Evolutionary conservation across 2,888 invertebrate species (phyloP), one percentile per base, ranked within the genome.

Genomic region (Fabriciana adippe): DNA sequence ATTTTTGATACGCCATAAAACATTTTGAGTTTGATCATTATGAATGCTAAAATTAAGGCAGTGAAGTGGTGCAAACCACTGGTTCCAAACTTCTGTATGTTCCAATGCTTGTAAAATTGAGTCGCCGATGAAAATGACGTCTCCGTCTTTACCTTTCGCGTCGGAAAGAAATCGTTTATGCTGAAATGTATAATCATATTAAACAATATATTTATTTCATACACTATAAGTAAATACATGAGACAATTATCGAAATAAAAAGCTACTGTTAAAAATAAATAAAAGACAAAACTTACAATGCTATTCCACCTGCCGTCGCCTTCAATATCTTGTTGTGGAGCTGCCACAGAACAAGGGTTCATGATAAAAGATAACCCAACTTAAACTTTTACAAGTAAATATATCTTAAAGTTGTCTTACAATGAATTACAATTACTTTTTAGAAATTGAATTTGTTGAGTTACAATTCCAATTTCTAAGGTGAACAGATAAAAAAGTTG

Each of bases 11-110:
- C 98, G 94, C 98, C 98, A 98, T 51, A 98, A 90, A 15, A 98
- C 95, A 93, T 98, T 95, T 85, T 98, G 96, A 50, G 97, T 97
- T 83, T 95, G 94, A 88, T 98, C 98, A 73, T 95, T 96, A 76
- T 97, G 96, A 80, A 98, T 97, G 77, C 98, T 97, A 90, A 97
- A 97, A 88, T 98, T 98, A 76, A 98, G 94, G 83, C 97, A 96
- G 87, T 98, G 98, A 83, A 98, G 93, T 1, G 98, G 98, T 67
- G 96, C 97, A 94, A 98, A 98, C 92, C 96, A 95, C 79, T 96
- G 96, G 82, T 97, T 96, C 98, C 98, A 98, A 60, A 97, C 94
- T 89, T 97, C 96, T 18, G 97, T 96, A 78, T 96, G 96, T 80
- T 96, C 95, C 77, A 98, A 88, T 59, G 96, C 95, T 88, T 96